Percentiles rank a stretch among this genome's conserved stretches.
These are phyloP conservation scores for Tylochromis polylepis DNA, from an alignment of 2,113 vertebrate genomes.

Conservation along the genomic window DNA sequence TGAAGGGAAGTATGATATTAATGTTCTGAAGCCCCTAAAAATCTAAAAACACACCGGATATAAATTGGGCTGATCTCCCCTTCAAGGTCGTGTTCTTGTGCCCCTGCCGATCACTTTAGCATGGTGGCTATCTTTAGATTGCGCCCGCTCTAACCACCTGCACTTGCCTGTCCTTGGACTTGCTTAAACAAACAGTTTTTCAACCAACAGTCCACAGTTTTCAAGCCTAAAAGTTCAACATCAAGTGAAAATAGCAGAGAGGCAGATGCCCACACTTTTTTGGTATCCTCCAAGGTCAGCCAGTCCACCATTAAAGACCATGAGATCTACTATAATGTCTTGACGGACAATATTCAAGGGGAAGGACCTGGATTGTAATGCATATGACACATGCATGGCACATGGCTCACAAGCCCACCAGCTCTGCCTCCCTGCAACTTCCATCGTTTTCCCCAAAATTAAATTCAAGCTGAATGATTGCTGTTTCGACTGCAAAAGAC, in stretches of 20 bases:
- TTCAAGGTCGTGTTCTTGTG: background rate
- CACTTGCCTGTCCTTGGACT: background rate
- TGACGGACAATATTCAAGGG: too few species aligned
- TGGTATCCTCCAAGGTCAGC: background rate
- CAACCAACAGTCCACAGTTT: background rate
- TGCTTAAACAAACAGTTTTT: background rate
- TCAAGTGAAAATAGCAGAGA: background rate
- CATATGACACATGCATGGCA: background rate
- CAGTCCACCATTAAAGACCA: background rate
- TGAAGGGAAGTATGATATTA: background rate
- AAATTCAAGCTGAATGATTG: background rate
- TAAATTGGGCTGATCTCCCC: background rate
- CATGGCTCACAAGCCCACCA: background rate
- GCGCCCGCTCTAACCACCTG: background rate
- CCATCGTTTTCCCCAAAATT: background rate
- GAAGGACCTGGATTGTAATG: background rate
- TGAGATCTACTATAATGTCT: background rate
- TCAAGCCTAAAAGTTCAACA: background rate
- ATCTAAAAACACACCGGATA: background rate
- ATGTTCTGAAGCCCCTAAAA: background rate
- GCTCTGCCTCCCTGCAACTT: background rate
- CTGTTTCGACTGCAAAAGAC: background rate
- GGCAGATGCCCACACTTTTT: background rate
- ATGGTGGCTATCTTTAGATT: background rate
- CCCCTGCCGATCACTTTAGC: background rate